These are phyloP conservation scores for Phalacrocorax brasilianus DNA, from an alignment of 2,113 vertebrate species.

Conservation along the genomic window DNA sequence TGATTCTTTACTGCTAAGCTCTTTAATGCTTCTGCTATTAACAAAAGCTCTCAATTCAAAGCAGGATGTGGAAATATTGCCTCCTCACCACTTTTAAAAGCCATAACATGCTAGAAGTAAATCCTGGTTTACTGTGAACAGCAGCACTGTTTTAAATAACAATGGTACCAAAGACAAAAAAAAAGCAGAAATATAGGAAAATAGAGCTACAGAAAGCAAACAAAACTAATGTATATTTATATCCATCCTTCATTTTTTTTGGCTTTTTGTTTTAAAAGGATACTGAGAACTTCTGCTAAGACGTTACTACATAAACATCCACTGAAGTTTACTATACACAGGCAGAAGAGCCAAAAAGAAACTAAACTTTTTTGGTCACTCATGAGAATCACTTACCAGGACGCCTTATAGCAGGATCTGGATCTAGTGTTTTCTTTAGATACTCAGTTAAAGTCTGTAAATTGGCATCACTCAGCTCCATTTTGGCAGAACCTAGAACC, in stretches of 20 bases:
- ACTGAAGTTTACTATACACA: background rate
- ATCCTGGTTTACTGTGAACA: background rate
- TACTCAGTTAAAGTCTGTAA: constrained; percentile 94
- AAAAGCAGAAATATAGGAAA: background rate
- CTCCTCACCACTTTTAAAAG: background rate
- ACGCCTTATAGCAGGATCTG: constrained; percentile 91
- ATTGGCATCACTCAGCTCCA: constrained; percentile 97
- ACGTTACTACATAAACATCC: background rate
- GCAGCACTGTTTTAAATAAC: background rate
- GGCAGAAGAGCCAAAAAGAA: background rate
- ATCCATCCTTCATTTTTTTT: background rate
- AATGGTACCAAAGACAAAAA: background rate
- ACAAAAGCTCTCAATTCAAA: background rate
- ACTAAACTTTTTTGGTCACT: background rate
- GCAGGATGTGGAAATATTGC: background rate
- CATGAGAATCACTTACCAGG: constrained; percentile 81
- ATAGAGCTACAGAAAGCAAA: background rate
- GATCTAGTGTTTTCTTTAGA: constrained; percentile 93
- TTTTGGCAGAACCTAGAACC: constrained; percentile 73
- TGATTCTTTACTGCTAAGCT: background rate
- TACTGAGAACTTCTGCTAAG: background rate
- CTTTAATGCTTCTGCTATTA: background rate
- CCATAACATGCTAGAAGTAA: background rate
- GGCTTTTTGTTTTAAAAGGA: background rate
- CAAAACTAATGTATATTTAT: background rate